A percentile compares a stretch with the other conserved stretches of the same genome.
These are phyloP conservation scores for Fregetta grallaria DNA, from an alignment of 2,113 vertebrate genomes.

Conservation along the genomic window DNA sequence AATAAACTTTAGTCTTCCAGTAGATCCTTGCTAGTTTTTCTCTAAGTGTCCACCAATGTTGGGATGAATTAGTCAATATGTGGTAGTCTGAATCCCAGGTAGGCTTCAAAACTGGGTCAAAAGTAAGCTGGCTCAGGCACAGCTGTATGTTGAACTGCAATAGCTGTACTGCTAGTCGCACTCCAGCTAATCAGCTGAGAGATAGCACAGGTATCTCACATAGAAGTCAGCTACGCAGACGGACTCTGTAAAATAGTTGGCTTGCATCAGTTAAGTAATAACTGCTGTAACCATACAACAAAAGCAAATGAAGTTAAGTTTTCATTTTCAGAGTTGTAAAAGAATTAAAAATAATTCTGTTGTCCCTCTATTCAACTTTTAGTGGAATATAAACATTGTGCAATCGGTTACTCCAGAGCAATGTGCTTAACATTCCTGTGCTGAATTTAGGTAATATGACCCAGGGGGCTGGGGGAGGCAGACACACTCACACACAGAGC, in stretches of 20 bases:
- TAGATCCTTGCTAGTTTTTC: neutral
- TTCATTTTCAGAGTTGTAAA: neutral
- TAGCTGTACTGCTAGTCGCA: neutral
- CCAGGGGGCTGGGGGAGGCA: neutral
- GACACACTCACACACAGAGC: no score
- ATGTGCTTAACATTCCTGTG: neutral
- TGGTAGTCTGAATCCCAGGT: neutral
- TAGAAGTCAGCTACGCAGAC: neutral
- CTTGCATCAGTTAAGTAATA: neutral
- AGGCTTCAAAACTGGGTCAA: neutral
- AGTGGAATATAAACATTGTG: neutral
- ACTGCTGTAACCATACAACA: neutral
- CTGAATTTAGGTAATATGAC: neutral
- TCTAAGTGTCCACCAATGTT: neutral
- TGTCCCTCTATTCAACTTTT: neutral
- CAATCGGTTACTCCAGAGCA: neutral
- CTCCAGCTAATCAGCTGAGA: neutral
- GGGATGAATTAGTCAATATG: neutral
- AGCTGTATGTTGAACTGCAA: neutral
- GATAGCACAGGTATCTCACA: neutral
- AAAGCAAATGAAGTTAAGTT: neutral
- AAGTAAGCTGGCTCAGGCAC: neutral
- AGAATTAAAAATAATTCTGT: neutral
- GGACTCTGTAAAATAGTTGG: neutral
- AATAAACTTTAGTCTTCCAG: constrained; percentile 8